Conservation (phyloP, 1,140 invertebrate genomes). For the Leptinotarsa defecta region DNA sequence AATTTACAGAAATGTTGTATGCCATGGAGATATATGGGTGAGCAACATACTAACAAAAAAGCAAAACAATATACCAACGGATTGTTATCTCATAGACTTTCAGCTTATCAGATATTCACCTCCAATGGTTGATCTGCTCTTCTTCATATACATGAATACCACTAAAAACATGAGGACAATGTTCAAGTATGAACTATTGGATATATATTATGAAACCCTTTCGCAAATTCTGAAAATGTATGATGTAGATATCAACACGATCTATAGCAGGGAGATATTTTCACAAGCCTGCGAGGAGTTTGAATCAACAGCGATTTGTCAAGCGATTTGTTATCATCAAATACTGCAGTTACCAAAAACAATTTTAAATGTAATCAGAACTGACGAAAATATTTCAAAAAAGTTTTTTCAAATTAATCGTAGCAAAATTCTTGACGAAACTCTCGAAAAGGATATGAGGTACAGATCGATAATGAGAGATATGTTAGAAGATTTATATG, state of each 20-base stretch:
- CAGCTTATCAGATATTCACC: not conserved
- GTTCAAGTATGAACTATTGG: not conserved
- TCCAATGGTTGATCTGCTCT: not conserved
- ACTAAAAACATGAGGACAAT: not conserved
- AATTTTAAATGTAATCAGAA: not conserved
- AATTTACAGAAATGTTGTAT: not conserved
- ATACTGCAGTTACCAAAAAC: not conserved
- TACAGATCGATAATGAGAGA: not conserved
- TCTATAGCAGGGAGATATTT: not conserved
- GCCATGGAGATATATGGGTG: not conserved
- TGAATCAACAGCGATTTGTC: not conserved
- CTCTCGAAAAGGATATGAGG: not conserved
- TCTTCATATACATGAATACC: not conserved
- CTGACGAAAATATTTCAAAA: not conserved
- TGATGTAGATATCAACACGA: not conserved
- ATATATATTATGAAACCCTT: not conserved
- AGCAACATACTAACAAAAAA: not conserved
- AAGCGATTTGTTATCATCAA: conserved; percentile 2
- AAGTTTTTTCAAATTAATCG: not conserved
- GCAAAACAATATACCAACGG: not conserved
- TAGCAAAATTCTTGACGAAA: not conserved
- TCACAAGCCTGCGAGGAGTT: not conserved
- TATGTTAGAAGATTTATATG: not conserved
- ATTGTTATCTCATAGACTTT: not conserved
- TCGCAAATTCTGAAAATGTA: not conserved